Conservation (phyloP, 2,113 vertebrate species). For the Cinclus cinclus region DNA sequence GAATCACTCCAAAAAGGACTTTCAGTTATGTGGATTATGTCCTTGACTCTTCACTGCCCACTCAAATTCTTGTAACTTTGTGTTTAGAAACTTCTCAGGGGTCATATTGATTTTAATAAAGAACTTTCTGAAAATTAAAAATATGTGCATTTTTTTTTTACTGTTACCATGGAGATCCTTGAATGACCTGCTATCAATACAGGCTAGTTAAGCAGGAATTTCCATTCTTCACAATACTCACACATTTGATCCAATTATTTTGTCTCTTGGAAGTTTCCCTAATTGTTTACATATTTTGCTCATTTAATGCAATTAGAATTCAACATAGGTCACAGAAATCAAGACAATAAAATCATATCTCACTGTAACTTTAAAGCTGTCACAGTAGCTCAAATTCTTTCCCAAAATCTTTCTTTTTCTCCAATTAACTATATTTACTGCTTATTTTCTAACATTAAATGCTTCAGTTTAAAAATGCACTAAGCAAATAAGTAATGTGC, state of each 20-base stretch:
- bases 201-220: slow-evolving; percentile 21
- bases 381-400: neutral
- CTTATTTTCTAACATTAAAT: slow-evolving; percentile 56
- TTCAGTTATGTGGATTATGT: neutral
- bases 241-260: slow-evolving; percentile 5
- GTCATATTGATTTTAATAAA: slow-evolving; percentile 25
- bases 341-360: neutral
- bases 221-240: slow-evolving; percentile 24
- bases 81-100: neutral
- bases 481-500: slow-evolving; percentile 12
- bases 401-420: neutral
- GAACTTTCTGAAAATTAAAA: slow-evolving; percentile 7
- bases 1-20: neutral
- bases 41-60: slow-evolving; percentile 9
- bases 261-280: slow-evolving; percentile 14
- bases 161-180: neutral
- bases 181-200: neutral
- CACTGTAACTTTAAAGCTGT: neutral
- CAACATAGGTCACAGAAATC: slow-evolving; percentile 24
- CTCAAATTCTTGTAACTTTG: neutral
- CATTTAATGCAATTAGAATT: slow-evolving; percentile 63
- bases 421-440: slow-evolving; percentile 39
- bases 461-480: slow-evolving; percentile 38
- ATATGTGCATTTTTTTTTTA: neutral
- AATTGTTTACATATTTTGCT: slow-evolving; percentile 26